Evolutionary conservation across 2,888 invertebrate genomes (phyloP).

Genomic region (Callinectes sapidus): DNA sequence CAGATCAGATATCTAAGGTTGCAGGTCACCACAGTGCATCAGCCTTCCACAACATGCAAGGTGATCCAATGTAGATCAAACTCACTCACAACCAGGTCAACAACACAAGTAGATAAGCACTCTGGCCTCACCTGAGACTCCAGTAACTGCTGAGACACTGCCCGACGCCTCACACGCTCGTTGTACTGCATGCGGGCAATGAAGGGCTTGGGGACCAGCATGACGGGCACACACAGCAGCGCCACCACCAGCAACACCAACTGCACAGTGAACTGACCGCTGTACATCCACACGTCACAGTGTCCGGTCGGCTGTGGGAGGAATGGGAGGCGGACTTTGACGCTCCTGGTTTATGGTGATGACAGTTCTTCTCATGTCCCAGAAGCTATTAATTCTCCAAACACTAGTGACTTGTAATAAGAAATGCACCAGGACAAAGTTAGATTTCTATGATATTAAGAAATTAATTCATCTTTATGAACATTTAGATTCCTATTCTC

Average conservation of each 20-base stretch:
- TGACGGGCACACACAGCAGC: slow-evolving; percentile 77
- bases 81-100: too few relatives aligned
- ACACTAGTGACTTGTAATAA: background rate
- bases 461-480: too few relatives aligned
- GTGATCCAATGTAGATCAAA: too few relatives aligned
- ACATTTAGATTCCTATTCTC: too few relatives aligned
- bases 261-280: slow-evolving; percentile 84
- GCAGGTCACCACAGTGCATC: too few relatives aligned
- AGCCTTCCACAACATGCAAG: too few relatives aligned
- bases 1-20: too few relatives aligned
- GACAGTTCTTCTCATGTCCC: background rate
- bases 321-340: background rate
- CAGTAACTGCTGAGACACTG: background rate
- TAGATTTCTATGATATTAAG: too few relatives aligned
- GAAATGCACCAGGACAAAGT: background rate
- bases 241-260: slow-evolving; percentile 84
- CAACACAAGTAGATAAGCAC: too few relatives aligned
- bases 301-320: slow-evolving; percentile 75
- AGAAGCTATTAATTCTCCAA: background rate
- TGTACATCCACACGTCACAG: slow-evolving; percentile 73
- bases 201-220: slow-evolving; percentile 78
- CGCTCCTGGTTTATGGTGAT: background rate
- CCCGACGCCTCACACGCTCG: background rate
- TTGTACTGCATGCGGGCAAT: slow-evolving; percentile 74
- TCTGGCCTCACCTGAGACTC: background rate